phyloP scores from a whole-genome alignment of 2,888 invertebrate species.

The Crocallis elinguaria region DNA sequence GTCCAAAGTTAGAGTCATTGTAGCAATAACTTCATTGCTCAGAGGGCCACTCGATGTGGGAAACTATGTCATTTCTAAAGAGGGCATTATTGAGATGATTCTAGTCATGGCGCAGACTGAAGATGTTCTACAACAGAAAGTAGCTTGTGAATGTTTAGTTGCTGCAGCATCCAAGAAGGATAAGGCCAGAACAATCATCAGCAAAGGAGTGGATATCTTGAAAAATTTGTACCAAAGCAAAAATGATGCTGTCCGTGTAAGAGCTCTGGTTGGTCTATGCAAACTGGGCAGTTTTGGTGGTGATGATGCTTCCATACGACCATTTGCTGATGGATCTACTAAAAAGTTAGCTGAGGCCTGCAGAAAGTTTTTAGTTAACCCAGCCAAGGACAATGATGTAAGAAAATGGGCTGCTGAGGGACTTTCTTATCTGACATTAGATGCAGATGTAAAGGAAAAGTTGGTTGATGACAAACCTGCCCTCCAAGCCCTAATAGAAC shows the following conservation, averaged over 20 bases:
- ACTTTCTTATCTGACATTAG: constrained; percentile 97
- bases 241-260: constrained; percentile 95
- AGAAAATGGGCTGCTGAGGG: constrained; percentile 99
- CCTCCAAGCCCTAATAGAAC: constrained; percentile 93
- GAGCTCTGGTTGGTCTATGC: constrained; percentile 96
- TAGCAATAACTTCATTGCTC: constrained; percentile 94
- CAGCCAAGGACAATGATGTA: constrained; percentile 94
- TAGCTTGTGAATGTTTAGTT: constrained; percentile 98
- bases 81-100: constrained; percentile 97
- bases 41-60: constrained; percentile 97
- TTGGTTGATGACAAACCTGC: constrained; percentile 94
- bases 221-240: constrained; percentile 96
- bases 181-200: constrained; percentile 95
- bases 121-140: constrained; percentile 94
- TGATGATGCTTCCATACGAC: constrained; percentile 96
- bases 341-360: constrained; percentile 97
- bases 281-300: constrained; percentile 98
- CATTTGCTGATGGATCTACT: constrained; percentile 98
- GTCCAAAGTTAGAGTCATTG: constrained; percentile 93
- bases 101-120: constrained; percentile 98
- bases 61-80: constrained; percentile 91
- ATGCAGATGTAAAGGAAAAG: constrained; percentile 99
- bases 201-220: constrained; percentile 96
- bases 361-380: constrained; percentile 94
- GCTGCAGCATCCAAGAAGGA: constrained; percentile 99